Evolutionary conservation across 1,140 invertebrate species (phyloP).

Genomic region (Hypothenemus hampei): DNA sequence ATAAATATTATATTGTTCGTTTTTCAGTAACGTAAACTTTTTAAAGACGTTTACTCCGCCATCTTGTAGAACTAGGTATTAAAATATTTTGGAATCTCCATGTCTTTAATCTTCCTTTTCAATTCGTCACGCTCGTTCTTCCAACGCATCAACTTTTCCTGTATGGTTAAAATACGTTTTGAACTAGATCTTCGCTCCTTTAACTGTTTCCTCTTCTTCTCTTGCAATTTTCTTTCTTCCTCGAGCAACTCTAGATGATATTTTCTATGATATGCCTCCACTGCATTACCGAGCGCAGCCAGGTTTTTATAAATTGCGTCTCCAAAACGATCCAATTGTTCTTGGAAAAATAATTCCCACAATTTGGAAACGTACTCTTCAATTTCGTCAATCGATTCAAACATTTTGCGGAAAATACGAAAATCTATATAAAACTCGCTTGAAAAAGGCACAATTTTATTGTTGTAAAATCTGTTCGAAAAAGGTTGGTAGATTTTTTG

Average conservation of each 20-base stretch:
- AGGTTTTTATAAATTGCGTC: conserved; percentile 5
- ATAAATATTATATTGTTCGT: too few relatives aligned
- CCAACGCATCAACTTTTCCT: not conserved
- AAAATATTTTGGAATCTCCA: too few relatives aligned
- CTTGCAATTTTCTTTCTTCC: conserved; percentile 1
- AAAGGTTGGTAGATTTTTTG: conserved; percentile 7
- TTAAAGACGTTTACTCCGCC: too few relatives aligned
- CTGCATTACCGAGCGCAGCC: not conserved
- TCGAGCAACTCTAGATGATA: not conserved
- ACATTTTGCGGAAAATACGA: conserved; percentile 15
- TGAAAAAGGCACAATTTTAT: not conserved
- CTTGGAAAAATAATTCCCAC: not conserved
- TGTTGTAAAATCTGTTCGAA: conserved; percentile 16
- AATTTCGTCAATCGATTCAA: conserved; percentile 6
- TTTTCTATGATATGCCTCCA: conserved; percentile 4
- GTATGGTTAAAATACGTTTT: too few relatives aligned
- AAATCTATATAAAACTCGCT: conserved; percentile 8
- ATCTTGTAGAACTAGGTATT: too few relatives aligned
- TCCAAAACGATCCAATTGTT: not conserved
- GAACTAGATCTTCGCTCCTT: too few relatives aligned
- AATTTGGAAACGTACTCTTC: conserved; percentile 1
- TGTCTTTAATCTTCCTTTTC: too few relatives aligned
- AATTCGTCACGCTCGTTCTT: conserved; percentile 1
- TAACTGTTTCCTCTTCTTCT: too few relatives aligned
- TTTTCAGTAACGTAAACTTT: too few relatives aligned